Evolutionary conservation across 2,797 vertebrate species (phyloP), one percentile per base, ranked within the genome.

Genomic region (Rhabdomys pumilio): DNA sequence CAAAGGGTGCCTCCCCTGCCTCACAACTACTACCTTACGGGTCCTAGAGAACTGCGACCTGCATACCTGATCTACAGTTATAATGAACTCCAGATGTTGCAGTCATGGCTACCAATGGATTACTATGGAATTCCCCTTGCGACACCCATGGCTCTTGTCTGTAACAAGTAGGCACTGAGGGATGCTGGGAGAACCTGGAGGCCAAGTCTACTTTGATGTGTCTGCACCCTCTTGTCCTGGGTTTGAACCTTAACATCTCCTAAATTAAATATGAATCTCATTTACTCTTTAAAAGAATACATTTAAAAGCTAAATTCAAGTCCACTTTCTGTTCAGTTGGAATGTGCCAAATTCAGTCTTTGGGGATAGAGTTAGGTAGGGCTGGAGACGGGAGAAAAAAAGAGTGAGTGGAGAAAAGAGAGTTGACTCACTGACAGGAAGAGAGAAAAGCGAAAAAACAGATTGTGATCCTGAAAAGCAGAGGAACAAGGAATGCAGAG

Each of bases 11-110:
- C 99, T 19, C 99, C 99, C 84, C 98, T 99, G 97, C 98, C 99
- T 97, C 99, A 99, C 98, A 99, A 99, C 98, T 99, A 99, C 98
- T 99, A 99, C 98, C 99, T 99, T 98, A 99, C 99, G 98, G 99
- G 99, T 97, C 99, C 99, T 6, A 99, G 99, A 97, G 99, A 99
- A 97, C 99, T 99, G 97, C 99, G 99, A 94, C 99, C 99, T 96
- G 99, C 99, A 96, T 99, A 99, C 98, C 99, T 99, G 98, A 19
- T n/a, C 67, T n/a, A n/a, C 67, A 69, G 99, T 99, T 99, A 99
- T 50, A 99, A 99, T 77, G 99, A 99, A 98, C 99, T 99, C 85
- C 99, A 99, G 96, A 99, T 99, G 99, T 99, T 99, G 94, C 99
- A 99, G 93, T 99, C 99, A 90, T 99, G 99, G 98, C 98, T 99